Percentiles rank a stretch among this genome's conserved stretches.
Conservation (phyloP, 2,888 invertebrate species). For the Rhagonycha lutea region DNA sequence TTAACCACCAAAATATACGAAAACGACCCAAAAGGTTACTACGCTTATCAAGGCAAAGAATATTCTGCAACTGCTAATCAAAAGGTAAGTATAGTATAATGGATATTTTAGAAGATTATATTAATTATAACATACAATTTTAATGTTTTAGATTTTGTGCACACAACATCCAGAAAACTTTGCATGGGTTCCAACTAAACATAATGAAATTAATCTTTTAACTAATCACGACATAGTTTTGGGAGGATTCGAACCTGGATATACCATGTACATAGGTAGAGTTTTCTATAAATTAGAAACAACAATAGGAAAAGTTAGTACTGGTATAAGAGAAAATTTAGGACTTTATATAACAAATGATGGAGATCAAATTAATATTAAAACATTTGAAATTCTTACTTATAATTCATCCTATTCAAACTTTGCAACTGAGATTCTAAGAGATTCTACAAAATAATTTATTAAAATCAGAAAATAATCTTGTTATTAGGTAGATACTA, state of each 20-base stretch:
- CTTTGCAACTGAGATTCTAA: neutral
- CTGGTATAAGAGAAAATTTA: neutral
- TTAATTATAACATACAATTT: no score
- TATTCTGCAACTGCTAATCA: neutral
- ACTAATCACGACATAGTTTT: neutral
- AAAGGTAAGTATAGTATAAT: no score
- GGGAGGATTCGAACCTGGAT: neutral
- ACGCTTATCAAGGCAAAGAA: neutral
- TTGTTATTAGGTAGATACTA: no score
- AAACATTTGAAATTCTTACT: neutral
- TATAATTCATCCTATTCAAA: neutral
- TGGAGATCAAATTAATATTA: neutral
- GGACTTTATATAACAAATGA: neutral
- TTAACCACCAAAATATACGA: constrained; percentile 11
- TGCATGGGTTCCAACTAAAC: neutral
- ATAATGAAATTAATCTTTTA: neutral
- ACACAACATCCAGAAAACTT: neutral
- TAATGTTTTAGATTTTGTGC: constrained; percentile 3
- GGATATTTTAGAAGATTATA: no score
- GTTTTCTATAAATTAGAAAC: constrained; percentile 2
- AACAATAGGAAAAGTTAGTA: neutral
- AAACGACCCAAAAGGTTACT: constrained; percentile 1
- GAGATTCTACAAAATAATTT: neutral
- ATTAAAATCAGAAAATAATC: neutral
- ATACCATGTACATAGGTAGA: neutral